Conservation (phyloP, 2,113 vertebrate genomes). For the Xenus cinereus region DNA sequence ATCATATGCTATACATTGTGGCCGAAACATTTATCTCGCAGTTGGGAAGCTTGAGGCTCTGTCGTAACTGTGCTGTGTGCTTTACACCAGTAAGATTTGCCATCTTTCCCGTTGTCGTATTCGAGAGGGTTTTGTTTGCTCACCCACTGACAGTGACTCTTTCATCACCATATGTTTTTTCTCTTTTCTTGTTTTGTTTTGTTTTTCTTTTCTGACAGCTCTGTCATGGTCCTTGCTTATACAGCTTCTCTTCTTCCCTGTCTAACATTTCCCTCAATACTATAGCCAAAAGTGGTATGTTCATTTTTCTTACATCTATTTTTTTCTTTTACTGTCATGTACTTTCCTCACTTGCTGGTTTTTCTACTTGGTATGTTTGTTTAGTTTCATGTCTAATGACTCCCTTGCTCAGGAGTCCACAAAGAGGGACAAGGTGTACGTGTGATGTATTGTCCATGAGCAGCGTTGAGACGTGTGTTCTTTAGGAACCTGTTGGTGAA, state of each 20-base stretch:
- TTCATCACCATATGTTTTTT: slow-evolving; percentile 63
- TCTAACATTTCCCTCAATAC: slow-evolving; percentile 90
- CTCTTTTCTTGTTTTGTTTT: slow-evolving; percentile 64
- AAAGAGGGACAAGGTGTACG: rapidly evolving
- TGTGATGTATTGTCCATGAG: not conserved
- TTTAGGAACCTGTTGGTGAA: not conserved
- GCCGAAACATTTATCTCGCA: not conserved
- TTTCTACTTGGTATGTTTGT: not conserved
- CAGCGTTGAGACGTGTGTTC: not conserved
- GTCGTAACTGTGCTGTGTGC: not conserved
- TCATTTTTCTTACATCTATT: slow-evolving; percentile 71
- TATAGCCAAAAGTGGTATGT: slow-evolving; percentile 89
- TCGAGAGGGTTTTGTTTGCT: slow-evolving; percentile 19
- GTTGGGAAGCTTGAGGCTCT: slow-evolving; percentile 8
- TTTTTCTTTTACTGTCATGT: slow-evolving; percentile 41
- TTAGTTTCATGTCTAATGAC: not conserved
- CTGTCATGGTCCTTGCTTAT: slow-evolving; percentile 80
- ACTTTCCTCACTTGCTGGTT: not conserved
- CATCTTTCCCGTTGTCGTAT: not conserved
- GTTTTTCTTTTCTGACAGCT: slow-evolving; percentile 82
- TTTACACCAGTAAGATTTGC: not conserved
- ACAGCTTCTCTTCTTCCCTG: slow-evolving; percentile 85
- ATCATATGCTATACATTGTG: not conserved
- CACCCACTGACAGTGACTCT: slow-evolving; percentile 40
- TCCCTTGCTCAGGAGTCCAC: not conserved